Evolutionary conservation across 2,797 vertebrate genomes (phyloP), one percentile per base, ranked within the genome.

Genomic region (Cirrhinus mrigala): DNA sequence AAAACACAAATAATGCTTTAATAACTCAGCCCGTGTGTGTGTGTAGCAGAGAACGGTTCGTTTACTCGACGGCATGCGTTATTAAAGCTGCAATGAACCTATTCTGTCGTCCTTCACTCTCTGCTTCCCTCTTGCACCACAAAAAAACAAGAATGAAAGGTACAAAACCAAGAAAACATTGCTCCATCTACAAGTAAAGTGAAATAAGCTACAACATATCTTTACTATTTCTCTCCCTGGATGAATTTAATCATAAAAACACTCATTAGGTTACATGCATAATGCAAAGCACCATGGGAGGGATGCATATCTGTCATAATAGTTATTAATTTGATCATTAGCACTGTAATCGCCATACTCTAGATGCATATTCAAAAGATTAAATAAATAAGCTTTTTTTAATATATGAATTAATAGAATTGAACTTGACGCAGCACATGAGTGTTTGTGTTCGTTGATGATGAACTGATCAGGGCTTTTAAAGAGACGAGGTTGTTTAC

Each of bases 401-500:
- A 24, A 27, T n/a, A 58, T 15, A 15, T 27, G 12, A 15, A 15
- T 27, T 69, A 75, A 66, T 27, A 37, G 37, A 54, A 6, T 89
- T 86, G 44, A 88, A 70, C 27, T 77, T 68, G 58, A 37, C 68
- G 44, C 56, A 48, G 56, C 66, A 71, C 27, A 58, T 18, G 73
- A 37, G 73, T 66, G 83, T 81, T 62, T 81, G 75, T 69, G 80
- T 86, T 79, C 79, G 92, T 93, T 93, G 93, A 94, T 95, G 94
- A 96, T 96, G 92, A 95, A 96, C 92, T 93, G 96, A 95, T 95
- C 95, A 93, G 93, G 92, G 94, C 96, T 96, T 94, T 93, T 93
- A 94, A 95, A 96, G 92, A 95, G 95, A 95, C 93, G 95, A 91
- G 91, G 93, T 92, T 94, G 92, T 94, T 94, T 95, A 95, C 95